Evolutionary conservation across 2,888 invertebrate genomes (phyloP).

Genomic region (Spilarctia lutea): DNA sequence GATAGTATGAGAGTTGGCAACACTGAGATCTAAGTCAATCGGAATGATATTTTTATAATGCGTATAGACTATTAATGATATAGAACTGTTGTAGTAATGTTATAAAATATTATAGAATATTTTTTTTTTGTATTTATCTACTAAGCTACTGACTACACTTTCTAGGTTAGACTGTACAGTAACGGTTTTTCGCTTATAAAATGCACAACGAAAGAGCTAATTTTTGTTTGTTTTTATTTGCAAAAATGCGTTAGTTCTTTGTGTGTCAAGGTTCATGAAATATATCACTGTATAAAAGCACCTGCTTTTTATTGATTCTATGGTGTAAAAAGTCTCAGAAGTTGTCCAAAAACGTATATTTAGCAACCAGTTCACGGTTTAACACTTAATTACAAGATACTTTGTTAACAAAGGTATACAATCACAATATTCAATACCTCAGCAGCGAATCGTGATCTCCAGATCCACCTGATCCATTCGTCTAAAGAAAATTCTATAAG

Average conservation of each 20-base stretch:
- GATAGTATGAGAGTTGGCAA: not conserved
- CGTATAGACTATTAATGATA: no score
- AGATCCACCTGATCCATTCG: constrained; percentile 60
- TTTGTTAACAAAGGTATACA: constrained; percentile 7
- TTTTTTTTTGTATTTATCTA: no score
- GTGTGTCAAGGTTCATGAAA: not conserved
- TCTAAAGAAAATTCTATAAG: constrained; percentile 65
- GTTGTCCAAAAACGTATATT: not conserved
- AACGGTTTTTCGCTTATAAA: not conserved
- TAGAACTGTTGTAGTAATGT: no score
- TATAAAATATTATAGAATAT: no score
- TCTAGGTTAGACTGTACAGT: not conserved
- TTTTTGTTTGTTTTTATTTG: not conserved
- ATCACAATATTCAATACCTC: constrained; percentile 10
- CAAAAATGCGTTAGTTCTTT: not conserved
- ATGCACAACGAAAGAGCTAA: not conserved
- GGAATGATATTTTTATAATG: not conserved
- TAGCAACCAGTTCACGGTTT: constrained; percentile 4
- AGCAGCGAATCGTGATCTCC: constrained; percentile 28
- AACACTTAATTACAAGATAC: constrained; percentile 8
- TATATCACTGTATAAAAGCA: not conserved
- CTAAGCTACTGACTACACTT: not conserved
- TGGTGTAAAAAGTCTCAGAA: not conserved
- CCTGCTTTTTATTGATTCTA: not conserved
- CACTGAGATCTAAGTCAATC: not conserved